A percentile compares a stretch with the other conserved stretches of the same genome.
Evolutionary conservation across 1,140 invertebrate genomes (phyloP).

Genomic region (Drosophila nannoptera): DNA sequence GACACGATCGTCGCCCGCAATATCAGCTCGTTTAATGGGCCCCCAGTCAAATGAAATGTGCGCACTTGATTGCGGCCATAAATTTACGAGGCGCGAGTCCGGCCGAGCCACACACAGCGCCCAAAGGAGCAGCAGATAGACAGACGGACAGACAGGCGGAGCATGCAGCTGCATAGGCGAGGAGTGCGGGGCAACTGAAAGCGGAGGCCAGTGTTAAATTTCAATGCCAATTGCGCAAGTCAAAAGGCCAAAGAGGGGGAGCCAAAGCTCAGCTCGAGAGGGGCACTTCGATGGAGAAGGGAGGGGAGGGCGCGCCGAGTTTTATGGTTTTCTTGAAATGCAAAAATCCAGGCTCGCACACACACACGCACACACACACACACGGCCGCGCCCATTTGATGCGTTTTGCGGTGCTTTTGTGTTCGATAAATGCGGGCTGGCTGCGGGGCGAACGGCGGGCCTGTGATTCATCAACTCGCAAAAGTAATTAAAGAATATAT

Average conservation of each 20-base stretch:
- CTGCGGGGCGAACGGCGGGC: not conserved
- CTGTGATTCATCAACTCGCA: constrained; percentile 58
- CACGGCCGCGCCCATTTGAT: not conserved
- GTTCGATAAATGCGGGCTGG: constrained; percentile 50
- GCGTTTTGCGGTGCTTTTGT: constrained; percentile 42
- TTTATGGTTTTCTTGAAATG: constrained; percentile 30
- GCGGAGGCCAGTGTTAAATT: constrained; percentile 61
- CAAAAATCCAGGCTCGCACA: constrained; percentile 13
- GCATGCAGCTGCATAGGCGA: not conserved
- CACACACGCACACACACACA: constrained; percentile 1
- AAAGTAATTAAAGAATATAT: constrained; percentile 36
- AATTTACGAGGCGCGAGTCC: constrained; percentile 38
- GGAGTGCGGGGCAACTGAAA: constrained; percentile 53
- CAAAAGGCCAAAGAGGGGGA: constrained; percentile 8
- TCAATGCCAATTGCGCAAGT: constrained; percentile 64
- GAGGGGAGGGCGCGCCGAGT: not conserved
- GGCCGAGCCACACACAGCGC: constrained; percentile 15
- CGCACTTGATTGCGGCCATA: constrained; percentile 63
- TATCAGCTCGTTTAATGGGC: constrained; percentile 36
- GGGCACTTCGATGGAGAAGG: too few species aligned
- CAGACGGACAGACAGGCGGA: not conserved
- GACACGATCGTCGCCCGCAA: constrained; percentile 30
- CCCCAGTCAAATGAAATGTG: constrained; percentile 53
- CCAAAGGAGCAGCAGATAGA: constrained; percentile 6
- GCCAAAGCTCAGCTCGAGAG: not conserved